Evolutionary conservation across 2,797 vertebrate species (phyloP), one percentile per base, ranked within the genome.

Genomic region (Heliangelus exortis): DNA sequence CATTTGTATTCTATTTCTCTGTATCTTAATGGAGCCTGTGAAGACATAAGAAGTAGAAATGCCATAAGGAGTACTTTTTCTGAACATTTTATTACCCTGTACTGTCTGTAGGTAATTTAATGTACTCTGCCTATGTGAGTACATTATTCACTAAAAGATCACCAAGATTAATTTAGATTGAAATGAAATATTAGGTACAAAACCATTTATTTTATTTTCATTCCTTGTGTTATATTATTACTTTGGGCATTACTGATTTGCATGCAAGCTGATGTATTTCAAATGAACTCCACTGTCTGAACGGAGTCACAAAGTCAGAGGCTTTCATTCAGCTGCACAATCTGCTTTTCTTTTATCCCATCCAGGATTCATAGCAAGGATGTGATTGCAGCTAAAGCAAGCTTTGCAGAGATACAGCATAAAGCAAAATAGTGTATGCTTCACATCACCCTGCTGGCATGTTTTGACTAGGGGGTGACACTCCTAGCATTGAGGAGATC

Each of bases 51-150:
- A 89, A 76, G 8, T 68, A 59, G 41, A 72, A 93, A 66, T 83
- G 63, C 34, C 25, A 48, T 15, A 74, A 77, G 17, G 48, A 91
- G 25, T 68, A 53, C 54, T 89, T 85, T 51, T 87, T 72, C 68
- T 4, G 7, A 90, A 85, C 2, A 43, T 66, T 93, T 84, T 85
- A 83, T 78, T 33, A 36, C 29, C 39, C 23, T 48, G 9, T 39
- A 74, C 61, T 92, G 50, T 84, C 81, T 80, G 57, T 75, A 85
- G 62, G 22, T 66, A 95, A 92, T 94, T 90, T 92, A 94, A 94
- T 91, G 69, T 28, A 53, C 5, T 66, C 15, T 85, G 54, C 15
- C 50, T 83, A 84, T 87, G 61, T 93, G 3, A 0, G 22, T 78
- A 21, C 74, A 68, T 69, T 61, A 67, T 57, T 10, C 43, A 72